phyloP scores from a whole-genome alignment of 2,113 vertebrate species.

The Promerops cafer region DNA sequence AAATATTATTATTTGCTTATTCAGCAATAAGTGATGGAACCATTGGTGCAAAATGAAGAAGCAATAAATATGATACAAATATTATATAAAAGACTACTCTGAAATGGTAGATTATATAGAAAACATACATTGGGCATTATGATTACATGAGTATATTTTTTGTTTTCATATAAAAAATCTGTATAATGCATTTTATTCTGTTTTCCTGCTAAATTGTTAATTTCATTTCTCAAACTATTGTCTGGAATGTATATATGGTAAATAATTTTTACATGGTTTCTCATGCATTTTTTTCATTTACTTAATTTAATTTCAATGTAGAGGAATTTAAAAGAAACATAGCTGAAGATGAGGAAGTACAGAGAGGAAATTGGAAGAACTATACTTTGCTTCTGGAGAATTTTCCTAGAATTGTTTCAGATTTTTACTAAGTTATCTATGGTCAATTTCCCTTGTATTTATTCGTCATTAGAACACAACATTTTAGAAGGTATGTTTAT shows the following conservation, averaged over 20 bases:
- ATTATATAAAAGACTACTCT: background rate
- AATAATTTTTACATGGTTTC: background rate
- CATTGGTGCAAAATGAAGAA: background rate
- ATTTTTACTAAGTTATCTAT: background rate
- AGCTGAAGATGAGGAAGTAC: background rate
- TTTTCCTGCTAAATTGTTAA: background rate
- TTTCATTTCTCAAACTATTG: background rate
- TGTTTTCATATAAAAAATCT: background rate
- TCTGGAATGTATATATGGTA: background rate
- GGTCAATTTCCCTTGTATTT: background rate
- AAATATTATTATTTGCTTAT: background rate
- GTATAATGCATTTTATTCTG: background rate
- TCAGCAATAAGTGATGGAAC: background rate
- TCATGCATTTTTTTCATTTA: background rate
- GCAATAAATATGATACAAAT: background rate
- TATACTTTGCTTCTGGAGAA: background rate
- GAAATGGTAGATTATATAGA: background rate
- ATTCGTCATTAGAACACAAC: background rate
- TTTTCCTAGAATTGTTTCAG: background rate
- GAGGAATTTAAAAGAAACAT: background rate
- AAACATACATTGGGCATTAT: background rate
- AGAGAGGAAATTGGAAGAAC: background rate
- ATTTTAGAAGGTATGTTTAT: background rate
- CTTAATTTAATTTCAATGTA: background rate
- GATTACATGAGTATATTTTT: background rate